Conservation (phyloP, 2,888 invertebrate species). For the Podabrus alpinus region DNA sequence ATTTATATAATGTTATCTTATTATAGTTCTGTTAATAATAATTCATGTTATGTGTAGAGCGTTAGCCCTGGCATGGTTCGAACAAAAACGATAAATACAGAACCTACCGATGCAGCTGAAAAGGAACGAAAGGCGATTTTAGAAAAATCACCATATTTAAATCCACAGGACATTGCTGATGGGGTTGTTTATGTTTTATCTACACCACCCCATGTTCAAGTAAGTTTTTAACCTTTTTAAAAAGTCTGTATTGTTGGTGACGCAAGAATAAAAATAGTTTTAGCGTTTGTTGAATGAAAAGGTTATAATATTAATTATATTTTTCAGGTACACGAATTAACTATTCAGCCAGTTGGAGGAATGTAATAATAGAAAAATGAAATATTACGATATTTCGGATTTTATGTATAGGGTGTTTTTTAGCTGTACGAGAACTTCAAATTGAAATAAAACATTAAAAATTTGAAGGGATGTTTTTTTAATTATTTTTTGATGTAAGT, state of each 20-base stretch:
- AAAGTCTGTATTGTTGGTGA: too few species aligned
- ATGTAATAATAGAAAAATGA: too few species aligned
- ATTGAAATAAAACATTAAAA: too few species aligned
- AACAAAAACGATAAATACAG: neutral
- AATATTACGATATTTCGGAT: too few species aligned
- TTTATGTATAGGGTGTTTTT: too few species aligned
- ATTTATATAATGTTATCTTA: neutral
- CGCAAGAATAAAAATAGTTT: too few species aligned
- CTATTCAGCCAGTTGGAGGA: neutral
- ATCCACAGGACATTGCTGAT: neutral
- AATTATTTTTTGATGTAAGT: too few species aligned
- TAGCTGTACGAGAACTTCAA: too few species aligned
- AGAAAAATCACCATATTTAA: neutral
- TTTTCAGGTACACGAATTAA: neutral
- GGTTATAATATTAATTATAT: neutral
- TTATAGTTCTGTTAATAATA: neutral
- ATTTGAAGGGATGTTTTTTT: too few species aligned
- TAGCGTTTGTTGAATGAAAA: too few species aligned
- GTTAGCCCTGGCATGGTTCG: neutral
- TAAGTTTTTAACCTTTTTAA: neutral
- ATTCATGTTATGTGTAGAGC: neutral
- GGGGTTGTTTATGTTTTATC: neutral
- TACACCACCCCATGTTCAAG: neutral
- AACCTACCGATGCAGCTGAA: neutral
- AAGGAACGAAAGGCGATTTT: neutral